Conservation (phyloP, 2,888 invertebrate species). For the Neria commutata region DNA sequence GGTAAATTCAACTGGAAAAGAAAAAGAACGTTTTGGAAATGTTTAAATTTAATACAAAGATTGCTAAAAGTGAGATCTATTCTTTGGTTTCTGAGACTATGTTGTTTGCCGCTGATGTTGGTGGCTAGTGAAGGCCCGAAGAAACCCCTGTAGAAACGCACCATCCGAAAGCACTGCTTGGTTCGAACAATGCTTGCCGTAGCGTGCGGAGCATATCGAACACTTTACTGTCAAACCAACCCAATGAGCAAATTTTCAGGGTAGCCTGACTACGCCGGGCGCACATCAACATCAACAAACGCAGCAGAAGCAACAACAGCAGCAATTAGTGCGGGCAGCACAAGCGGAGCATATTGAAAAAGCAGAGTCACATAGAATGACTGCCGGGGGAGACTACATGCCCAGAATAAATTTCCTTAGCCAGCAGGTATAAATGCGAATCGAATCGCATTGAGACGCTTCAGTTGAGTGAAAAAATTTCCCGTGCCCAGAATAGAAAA, state of each 20-base stretch:
- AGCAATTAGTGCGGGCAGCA: neutral
- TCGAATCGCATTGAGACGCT: slow-evolving; percentile 18
- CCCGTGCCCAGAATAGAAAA: slow-evolving; percentile 12
- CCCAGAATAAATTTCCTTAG: slow-evolving; percentile 25
- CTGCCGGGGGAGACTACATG: slow-evolving; percentile 9
- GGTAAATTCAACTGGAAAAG: too few relatives aligned
- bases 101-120: too few relatives aligned
- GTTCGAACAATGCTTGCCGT: neutral
- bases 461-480: slow-evolving; percentile 22
- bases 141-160: too few relatives aligned
- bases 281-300: neutral
- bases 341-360: slow-evolving; percentile 6
- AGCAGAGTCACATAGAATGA: neutral
- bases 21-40: too few relatives aligned
- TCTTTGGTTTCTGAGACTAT: too few relatives aligned
- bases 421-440: slow-evolving; percentile 30
- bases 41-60: too few relatives aligned
- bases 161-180: too few relatives aligned
- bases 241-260: slow-evolving; percentile 17
- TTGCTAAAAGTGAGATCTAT: too few relatives aligned
- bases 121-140: too few relatives aligned
- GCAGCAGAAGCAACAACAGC: neutral
- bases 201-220: neutral
- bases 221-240: too few relatives aligned
- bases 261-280: neutral